Conservation (phyloP, 53 echinoderm and acorn worm species). For the Temnopleurus reevesii region DNA sequence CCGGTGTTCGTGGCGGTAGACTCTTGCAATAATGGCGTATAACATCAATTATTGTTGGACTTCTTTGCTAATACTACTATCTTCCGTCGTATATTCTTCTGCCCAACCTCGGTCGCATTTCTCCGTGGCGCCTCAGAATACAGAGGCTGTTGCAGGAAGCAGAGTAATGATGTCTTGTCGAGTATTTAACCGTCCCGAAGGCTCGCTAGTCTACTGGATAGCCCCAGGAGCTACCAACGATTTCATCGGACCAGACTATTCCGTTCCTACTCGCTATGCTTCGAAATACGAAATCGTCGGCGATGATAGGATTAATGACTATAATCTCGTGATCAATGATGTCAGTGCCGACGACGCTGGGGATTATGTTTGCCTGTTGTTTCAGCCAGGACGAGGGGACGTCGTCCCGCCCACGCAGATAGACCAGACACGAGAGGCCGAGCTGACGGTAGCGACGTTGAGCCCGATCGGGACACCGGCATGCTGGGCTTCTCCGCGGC, state of each 20-base stretch:
- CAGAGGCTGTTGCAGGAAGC: not conserved
- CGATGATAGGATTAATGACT: slow-evolving; percentile 1
- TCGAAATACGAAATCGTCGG: slow-evolving; percentile 30
- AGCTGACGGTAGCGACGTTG: slow-evolving; percentile 39
- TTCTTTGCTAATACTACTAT: not conserved
- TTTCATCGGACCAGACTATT: slow-evolving; percentile 34
- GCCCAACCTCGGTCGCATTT: slow-evolving; percentile 42
- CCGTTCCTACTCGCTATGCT: not conserved
- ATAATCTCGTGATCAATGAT: slow-evolving; percentile 43
- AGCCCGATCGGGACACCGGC: slow-evolving; percentile 22
- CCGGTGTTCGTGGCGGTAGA: not conserved
- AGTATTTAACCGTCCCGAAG: slow-evolving; percentile 38
- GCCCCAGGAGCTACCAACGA: not conserved
- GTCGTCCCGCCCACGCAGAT: not conserved
- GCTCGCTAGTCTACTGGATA: slow-evolving; percentile 34
- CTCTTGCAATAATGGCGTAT: slow-evolving; percentile 4
- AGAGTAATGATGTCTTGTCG: slow-evolving; percentile 15
- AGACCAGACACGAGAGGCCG: not conserved
- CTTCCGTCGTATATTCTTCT: not conserved
- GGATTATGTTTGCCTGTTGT: slow-evolving; percentile 20
- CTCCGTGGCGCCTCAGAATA: slow-evolving; percentile 37
- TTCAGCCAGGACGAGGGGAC: slow-evolving; percentile 13
- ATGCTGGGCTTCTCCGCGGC: slow-evolving; percentile 36
- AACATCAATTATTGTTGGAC: not conserved
- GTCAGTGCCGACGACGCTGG: not conserved